Evolutionary conservation across 2,113 vertebrate species (phyloP), one percentile per base, ranked within the genome.

Genomic region (Leptobrachium leishanense): DNA sequence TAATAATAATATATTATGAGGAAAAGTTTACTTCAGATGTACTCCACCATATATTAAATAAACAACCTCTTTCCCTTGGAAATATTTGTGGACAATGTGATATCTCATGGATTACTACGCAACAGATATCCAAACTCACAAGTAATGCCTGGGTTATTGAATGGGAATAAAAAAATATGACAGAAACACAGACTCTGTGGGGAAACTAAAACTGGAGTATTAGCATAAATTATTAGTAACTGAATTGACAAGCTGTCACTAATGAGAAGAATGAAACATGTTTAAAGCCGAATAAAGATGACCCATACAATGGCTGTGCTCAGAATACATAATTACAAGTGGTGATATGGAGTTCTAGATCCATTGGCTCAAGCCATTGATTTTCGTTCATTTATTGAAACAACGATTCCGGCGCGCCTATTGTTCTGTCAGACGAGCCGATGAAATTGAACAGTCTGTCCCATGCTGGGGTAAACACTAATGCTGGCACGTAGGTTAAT

Each of bases 121-220:
- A 13, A 1, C 10, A 59, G 13, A 59, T 59, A 59, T 15, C 3
- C 13, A 59, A 59, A 59, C 55, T 11, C 55, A 59, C 55, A 59
- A 12, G 46, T 59, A 8, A 11, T 59, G 13, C 55, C 55, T 2
- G 3, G 11, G 46, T 4, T 50, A 50, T 8, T 50, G 46, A 4
- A 5, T 5, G 46, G 46, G 46, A 50, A 50, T 50, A 50, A 50
- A 50, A 8, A 50, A 59, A 59, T 8, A 8, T 1, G 10, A 13
- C 10, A 3, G 10, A 59, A 59, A 12, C 55, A 11, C 13, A 8
- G 13, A 59, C 55, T 59, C 55, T 59, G 11, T 12, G 55, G 55
- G 55, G 55, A 59, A 12, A 59, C 55, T 59, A 59, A 59, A 72
- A 72, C 40, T 40, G 46, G 8, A 72, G 69, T 39, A 44, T 20